These are phyloP conservation scores for Mesochorus sp. DNA, from an alignment of 2,888 invertebrate genomes.

Conservation along the genomic window DNA sequence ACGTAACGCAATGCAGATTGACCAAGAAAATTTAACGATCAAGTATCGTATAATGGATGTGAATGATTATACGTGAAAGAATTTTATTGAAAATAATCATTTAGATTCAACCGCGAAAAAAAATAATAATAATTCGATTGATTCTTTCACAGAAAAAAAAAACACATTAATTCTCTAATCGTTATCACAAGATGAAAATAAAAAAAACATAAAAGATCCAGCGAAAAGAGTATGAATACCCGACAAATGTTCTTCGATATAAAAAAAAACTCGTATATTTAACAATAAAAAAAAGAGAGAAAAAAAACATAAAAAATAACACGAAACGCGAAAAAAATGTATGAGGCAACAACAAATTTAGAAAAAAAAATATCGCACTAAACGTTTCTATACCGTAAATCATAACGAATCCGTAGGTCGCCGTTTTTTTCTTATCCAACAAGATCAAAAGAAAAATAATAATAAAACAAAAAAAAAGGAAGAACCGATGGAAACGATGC, in stretches of 20 bases:
- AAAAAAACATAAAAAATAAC: constrained; percentile 49
- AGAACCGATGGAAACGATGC: constrained; percentile 7
- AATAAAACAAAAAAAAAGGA: not conserved
- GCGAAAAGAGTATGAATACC: constrained; percentile 17
- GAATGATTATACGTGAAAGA: constrained; percentile 29
- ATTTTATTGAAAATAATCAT: constrained; percentile 20
- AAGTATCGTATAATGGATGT: constrained; percentile 57
- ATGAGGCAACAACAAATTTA: constrained; percentile 49
- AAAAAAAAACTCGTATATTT: constrained; percentile 44
- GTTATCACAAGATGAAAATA: constrained; percentile 56
- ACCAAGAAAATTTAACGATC: constrained; percentile 69
- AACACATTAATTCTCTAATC: constrained; percentile 34
- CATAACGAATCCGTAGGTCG: constrained; percentile 60
- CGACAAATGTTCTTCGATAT: constrained; percentile 36
- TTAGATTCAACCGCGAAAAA: constrained; percentile 48
- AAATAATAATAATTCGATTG: constrained; percentile 26
- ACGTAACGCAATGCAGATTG: constrained; percentile 65
- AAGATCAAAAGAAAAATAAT: constrained; percentile 28
- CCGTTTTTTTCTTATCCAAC: constrained; percentile 66
- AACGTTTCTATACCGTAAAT: constrained; percentile 66
- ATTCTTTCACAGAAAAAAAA: too few relatives aligned
- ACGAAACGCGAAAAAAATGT: constrained; percentile 40
- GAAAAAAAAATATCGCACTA: constrained; percentile 53
- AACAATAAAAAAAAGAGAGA: constrained; percentile 34
- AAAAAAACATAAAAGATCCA: constrained; percentile 52